A percentile compares a stretch with the other conserved stretches of the same genome.
Conservation (phyloP, 2,797 vertebrate species). For the Typhlichthys eigenmanni region DNA sequence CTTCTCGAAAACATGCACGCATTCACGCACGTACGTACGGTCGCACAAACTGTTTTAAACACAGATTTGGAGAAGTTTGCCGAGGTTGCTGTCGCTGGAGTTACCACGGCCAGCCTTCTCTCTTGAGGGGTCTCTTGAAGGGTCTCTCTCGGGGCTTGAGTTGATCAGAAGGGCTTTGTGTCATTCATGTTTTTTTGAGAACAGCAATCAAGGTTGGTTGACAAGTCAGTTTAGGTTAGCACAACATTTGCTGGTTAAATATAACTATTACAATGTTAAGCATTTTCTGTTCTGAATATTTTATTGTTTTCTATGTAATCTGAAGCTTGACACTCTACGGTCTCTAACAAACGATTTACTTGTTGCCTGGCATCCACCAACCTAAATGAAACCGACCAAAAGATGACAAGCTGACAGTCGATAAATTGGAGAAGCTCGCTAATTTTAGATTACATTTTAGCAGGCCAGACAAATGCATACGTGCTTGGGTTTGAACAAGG, state of each 20-base stretch:
- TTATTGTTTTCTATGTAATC: too few species aligned
- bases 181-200: too few species aligned
- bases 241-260: background rate
- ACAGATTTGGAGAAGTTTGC: slow-evolving; percentile 2
- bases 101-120: slow-evolving; percentile 25
- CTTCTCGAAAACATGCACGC: slow-evolving; percentile 5
- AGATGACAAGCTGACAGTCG: background rate
- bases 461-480: too few species aligned
- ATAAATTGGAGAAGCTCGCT: background rate
- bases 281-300: background rate
- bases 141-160: slow-evolving; percentile 4
- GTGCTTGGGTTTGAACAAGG: too few species aligned
- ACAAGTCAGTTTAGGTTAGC: too few species aligned
- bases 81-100: slow-evolving; percentile 28
- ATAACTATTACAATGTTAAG: background rate
- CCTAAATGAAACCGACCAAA: background rate
- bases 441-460: background rate
- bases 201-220: too few species aligned
- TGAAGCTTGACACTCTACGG: background rate
- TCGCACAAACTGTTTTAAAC: background rate
- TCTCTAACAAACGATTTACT: background rate
- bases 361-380: background rate
- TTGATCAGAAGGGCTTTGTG: background rate
- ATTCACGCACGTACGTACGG: background rate
- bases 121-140: background rate